Base-by-base conservation (phyloP, 2,113 vertebrate species). In the Eurypyga helias region DNA sequence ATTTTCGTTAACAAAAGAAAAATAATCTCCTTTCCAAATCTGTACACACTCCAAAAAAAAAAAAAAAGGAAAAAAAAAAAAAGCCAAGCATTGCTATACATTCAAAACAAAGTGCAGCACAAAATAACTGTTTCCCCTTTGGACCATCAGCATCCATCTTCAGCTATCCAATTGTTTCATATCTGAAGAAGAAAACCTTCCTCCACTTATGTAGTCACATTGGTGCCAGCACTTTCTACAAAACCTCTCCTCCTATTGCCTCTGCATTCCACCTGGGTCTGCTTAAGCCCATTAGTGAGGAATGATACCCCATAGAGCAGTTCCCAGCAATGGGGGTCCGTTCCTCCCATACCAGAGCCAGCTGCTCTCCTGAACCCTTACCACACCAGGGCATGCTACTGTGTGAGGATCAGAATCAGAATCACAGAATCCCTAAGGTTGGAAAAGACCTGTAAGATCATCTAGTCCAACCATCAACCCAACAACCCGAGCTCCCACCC, bases 331-430 rank as follows among this genome's bases (percentile, higher is more conserved):
- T 2, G 31, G 4, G 34, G 72, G 11, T 57, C 17, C 31, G 78
- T 60, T 64, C 57, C 46, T 67, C 18, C 19, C 21, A 33, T 3
- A 78, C 36, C 41, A 70, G 36, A 49, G 13, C 73, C 73, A 89
- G 87, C 55, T 79, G 57, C 52, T 79, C 13, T 79, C 57, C 48
- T 72, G 51, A 29, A 73, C 8, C 54, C 51, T 33, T 62, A 15
- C 36, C 12, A 3, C 0, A 0, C 9, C 4, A 5, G 36, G 9
- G 3, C 18, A 43, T 12, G 14, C 23, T 71, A 4, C 19, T n/a
- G n/a, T n/a, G n/a, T n/a, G n/a, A n/a, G n/a, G n/a, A n/a, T n/a
- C n/a, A n/a, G n/a, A n/a, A n/a, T n/a, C n/a, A n/a, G 7, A 41
- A 41, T 41, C 41, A 41, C 41, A 41, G 41, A 41, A n/a, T 10